Base-by-base conservation (phyloP, 2,113 vertebrate species). In the Pelecanoides urinatrix region DNA sequence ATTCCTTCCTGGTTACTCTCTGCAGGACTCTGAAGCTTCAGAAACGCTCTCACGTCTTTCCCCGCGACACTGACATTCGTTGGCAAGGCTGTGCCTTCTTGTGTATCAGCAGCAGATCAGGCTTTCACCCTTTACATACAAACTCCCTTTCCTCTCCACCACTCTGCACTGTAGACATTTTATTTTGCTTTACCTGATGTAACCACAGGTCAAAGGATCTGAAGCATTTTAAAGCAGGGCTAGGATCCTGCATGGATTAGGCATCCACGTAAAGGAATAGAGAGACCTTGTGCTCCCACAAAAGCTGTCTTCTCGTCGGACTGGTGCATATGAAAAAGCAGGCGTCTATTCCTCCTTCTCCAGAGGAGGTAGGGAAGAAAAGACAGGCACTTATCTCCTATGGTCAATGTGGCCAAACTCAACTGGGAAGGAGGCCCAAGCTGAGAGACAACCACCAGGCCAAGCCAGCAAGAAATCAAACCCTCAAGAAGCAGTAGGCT, bases 1-100 rank as follows among this genome's bases (percentile, higher is more conserved):
- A 29, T 85, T 82, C 63, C 63, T 79, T 93, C 75, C 58, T 66
- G 63, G 45, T 59, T 88, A 82, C 59, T 83, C 73, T 94, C 93
- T 71, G 62, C 49, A 73, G 59, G 50, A 68, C 27, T 72, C 38
- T 86, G 36, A 92, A 58, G 83, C 63, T 86, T 80, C 56, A 86
- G 78, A 86, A 96, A 76, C 2, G 5, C 38, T 90, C 68, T 47
- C 76, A 47, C 2, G 0, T n/a, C 67, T 82, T 86, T 50, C 50
- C 52, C 47, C 32, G n/a, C 0, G 7, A 79, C 58, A 45, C 45
- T 42, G 50, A 79, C 45, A 73, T 71, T 40, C 42, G 38, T 19
- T 91, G 79, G 62, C 78, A 92, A 72, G 40, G 34, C 23, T 89
- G n/a, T 53, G 70, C 34, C 49, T 62, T 58, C 74, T 52, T 50